Base-by-base conservation (phyloP, 2,113 vertebrate species). In the Chlamydotis undulata region DNA sequence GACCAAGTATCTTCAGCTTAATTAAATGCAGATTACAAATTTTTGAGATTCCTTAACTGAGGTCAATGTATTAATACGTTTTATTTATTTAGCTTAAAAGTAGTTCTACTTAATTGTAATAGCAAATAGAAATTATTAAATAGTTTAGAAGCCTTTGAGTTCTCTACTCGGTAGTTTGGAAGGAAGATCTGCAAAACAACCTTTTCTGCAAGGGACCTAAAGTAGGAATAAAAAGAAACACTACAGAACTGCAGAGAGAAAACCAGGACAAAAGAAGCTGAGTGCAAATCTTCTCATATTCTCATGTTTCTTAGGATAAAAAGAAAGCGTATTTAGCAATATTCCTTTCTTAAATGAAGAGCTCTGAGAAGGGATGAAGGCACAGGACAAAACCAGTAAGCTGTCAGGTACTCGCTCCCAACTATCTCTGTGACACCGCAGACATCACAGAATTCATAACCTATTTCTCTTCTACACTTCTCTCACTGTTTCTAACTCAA, bases 21-120 rank as follows among this genome's bases (percentile, higher is more conserved):
- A 94, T 94, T 95, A 96, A 96, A 94, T 68, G 37, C 49, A 97
- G 93, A 91, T 74, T 87, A 75, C 96, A 93, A 83, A 52, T 82
- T 93, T 93, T 77, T 89, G 64, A 82, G 52, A 82, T 95, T 93
- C 73, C 67, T 90, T 97, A 95, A 90, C 82, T 43, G 86, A 95
- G 73, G 80, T 61, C 74, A 91, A 82, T 25, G 33, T 14, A 59
- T 77, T 64, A 21, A 25, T 55, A 33, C 3, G 10, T 39, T 87
- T 45, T 64, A 37, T 16, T 14, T 49, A 28, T 28, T 88, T 68
- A 87, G 87, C 87, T 94, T 94, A 93, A 73, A 93, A 85, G 91
- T 75, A 96, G 79, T 73, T 89, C 57, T 89, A 55, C 73, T 94
- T 91, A 78, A 89, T 55, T 93, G 56, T 87, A 95, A 92, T 76